phyloP scores from a whole-genome alignment of 2,797 vertebrate species.

The Sebastes minor region DNA sequence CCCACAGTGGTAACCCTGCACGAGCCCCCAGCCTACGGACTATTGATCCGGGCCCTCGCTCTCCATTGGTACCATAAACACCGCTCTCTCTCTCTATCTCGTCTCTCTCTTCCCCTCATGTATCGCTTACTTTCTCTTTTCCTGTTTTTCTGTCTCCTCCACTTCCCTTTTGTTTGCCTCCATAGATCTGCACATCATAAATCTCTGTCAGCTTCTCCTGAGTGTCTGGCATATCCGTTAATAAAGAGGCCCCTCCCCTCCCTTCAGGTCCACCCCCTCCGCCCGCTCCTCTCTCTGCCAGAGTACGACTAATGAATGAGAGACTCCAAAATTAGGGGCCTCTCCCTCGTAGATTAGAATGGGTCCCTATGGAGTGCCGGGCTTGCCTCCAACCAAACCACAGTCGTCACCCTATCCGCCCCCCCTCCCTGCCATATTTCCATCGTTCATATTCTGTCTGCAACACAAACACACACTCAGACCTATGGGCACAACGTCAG shows the following conservation, averaged over 20 bases:
- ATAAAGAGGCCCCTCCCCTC: constrained; percentile 70
- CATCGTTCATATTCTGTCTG: constrained; percentile 67
- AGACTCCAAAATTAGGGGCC: constrained; percentile 77
- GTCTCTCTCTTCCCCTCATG: constrained; percentile 30
- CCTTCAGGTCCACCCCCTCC: constrained; percentile 51
- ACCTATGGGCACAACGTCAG: background rate
- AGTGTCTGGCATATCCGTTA: constrained; percentile 72
- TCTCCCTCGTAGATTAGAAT: constrained; percentile 75
- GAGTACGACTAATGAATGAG: constrained; percentile 78
- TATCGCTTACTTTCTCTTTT: constrained; percentile 61
- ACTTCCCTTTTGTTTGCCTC: constrained; percentile 74
- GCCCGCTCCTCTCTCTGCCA: constrained; percentile 57
- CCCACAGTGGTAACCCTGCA: constrained; percentile 75
- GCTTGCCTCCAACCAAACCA: constrained; percentile 70
- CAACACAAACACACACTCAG: constrained; percentile 47
- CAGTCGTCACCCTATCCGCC: constrained; percentile 34
- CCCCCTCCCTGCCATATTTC: constrained; percentile 23
- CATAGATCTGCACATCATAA: constrained; percentile 76
- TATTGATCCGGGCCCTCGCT: constrained; percentile 77
- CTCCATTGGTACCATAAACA: constrained; percentile 70
- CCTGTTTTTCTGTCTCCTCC: constrained; percentile 49
- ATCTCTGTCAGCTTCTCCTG: constrained; percentile 78
- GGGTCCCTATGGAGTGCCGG: constrained; percentile 68
- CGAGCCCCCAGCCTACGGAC: constrained; percentile 69
- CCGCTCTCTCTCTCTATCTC: constrained; percentile 43